phyloP scores from a whole-genome alignment of 2,797 vertebrate genomes.

The Pseudochaenichthys georgianus region DNA sequence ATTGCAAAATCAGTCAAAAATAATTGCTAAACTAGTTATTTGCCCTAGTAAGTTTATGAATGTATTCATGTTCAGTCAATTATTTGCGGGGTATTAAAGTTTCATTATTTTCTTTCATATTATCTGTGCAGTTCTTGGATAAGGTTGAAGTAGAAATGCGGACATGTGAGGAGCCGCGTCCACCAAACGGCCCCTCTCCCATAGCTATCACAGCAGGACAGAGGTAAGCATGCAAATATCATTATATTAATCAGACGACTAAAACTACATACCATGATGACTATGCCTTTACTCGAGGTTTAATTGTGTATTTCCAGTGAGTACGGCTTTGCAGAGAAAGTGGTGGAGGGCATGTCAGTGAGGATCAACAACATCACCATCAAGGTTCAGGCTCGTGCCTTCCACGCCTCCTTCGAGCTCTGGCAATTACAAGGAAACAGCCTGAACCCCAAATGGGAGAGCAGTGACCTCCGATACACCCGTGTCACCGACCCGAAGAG shows the following conservation, averaged over 20 bases:
- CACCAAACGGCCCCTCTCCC: conserved; percentile 97
- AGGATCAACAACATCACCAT: conserved; percentile 96
- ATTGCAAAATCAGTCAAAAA: too few species aligned
- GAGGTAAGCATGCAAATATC: conserved; percentile 83
- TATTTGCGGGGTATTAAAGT: conserved; percentile 7
- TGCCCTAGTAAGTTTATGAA: background rate
- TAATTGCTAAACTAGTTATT: too few species aligned
- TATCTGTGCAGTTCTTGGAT: conserved; percentile 91
- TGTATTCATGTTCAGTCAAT: conserved; percentile 1
- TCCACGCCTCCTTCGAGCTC: conserved; percentile 96
- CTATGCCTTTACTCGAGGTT: background rate
- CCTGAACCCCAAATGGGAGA: conserved; percentile 96
- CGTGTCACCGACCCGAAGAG: conserved; percentile 93
- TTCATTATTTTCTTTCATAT: background rate
- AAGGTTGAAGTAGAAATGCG: conserved; percentile 99
- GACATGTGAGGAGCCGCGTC: conserved; percentile 96
- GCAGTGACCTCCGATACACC: conserved; percentile 93
- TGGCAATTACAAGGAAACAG: conserved; percentile 99
- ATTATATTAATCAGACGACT: background rate
- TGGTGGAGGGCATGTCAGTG: conserved; percentile 98
- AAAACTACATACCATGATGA: background rate
- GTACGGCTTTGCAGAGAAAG: conserved; percentile 99
- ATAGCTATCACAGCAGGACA: conserved; percentile 97
- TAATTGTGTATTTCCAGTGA: conserved; percentile 83
- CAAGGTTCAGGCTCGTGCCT: conserved; percentile 96